phyloP scores from a whole-genome alignment of 2,797 vertebrate species.

The Erpetoichthys calabaricus region DNA sequence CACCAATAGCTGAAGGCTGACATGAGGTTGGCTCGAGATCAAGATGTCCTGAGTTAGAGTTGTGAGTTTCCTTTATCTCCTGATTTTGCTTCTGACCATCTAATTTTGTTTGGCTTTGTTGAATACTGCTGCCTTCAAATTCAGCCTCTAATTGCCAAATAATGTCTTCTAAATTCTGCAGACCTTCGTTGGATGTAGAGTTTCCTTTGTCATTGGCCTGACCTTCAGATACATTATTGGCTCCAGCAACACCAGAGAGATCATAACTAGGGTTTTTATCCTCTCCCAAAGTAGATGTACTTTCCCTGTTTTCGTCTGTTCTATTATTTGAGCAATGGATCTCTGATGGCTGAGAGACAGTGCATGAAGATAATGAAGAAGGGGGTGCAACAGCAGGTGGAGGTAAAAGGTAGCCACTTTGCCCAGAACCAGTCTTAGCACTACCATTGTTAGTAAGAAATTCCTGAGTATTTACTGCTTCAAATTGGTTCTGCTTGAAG shows the following conservation, averaged over 20 bases:
- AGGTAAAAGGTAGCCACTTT: neutral
- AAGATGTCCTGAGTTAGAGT: slow-evolving; percentile 35
- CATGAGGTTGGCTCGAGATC: slow-evolving; percentile 24
- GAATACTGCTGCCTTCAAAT: slow-evolving; percentile 59
- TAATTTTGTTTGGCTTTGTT: neutral
- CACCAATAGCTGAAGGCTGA: slow-evolving; percentile 19
- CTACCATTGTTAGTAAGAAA: slow-evolving; percentile 44
- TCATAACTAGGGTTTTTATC: too few species aligned
- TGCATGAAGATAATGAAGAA: too few species aligned
- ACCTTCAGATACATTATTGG: too few species aligned
- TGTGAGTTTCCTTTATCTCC: slow-evolving; percentile 23
- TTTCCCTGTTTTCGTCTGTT: too few species aligned
- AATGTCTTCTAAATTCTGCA: slow-evolving; percentile 74
- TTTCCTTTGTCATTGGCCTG: slow-evolving; percentile 15
- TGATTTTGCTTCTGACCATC: neutral
- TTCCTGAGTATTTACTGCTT: slow-evolving; percentile 80
- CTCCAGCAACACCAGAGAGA: too few species aligned
- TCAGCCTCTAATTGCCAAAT: slow-evolving; percentile 91
- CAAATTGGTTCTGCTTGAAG: slow-evolving; percentile 47
- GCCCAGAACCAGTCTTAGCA: slow-evolving; percentile 24
- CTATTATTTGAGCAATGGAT: too few species aligned
- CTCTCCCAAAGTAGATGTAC: too few species aligned
- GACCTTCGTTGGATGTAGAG: slow-evolving; percentile 63
- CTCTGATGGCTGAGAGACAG: too few species aligned
- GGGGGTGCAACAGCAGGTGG: neutral